Conservation (phyloP, 2,113 vertebrate species). For the Hyperopisus bebe region DNA sequence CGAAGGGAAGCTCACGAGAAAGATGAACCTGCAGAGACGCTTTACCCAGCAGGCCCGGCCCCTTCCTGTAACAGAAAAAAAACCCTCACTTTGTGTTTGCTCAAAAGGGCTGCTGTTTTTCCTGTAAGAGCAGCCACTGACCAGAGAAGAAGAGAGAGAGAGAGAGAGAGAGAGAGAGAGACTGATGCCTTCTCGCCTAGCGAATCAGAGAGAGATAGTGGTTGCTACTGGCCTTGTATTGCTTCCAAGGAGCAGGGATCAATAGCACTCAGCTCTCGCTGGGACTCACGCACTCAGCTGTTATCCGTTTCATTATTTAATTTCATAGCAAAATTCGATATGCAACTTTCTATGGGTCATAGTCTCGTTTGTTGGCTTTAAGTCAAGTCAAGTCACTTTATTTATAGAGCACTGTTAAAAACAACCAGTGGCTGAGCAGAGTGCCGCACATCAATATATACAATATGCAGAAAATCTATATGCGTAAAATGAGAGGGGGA, state of each 20-base stretch:
- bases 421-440: no score
- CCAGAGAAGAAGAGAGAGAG: not conserved
- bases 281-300: not conserved
- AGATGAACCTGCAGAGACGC: not conserved
- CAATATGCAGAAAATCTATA: no score
- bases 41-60: not conserved
- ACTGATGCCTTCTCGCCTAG: not conserved
- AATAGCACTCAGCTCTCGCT: not conserved
- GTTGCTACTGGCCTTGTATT: not conserved
- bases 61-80: not conserved
- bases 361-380: not conserved
- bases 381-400: no score
- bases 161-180: slow-evolving; percentile 8
- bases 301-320: not conserved
- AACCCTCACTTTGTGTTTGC: not conserved
- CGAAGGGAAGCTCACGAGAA: not conserved
- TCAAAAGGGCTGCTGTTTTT: not conserved
- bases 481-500: no score
- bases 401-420: no score
- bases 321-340: not conserved
- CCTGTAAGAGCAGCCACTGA: not conserved
- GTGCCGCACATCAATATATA: no score
- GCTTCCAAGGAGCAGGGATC: not conserved
- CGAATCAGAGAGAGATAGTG: not conserved
- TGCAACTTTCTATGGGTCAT: not conserved